These are phyloP conservation scores for Tupaia chinensis DNA, from an alignment of 2,113 vertebrate species.

Conservation along the genomic window DNA sequence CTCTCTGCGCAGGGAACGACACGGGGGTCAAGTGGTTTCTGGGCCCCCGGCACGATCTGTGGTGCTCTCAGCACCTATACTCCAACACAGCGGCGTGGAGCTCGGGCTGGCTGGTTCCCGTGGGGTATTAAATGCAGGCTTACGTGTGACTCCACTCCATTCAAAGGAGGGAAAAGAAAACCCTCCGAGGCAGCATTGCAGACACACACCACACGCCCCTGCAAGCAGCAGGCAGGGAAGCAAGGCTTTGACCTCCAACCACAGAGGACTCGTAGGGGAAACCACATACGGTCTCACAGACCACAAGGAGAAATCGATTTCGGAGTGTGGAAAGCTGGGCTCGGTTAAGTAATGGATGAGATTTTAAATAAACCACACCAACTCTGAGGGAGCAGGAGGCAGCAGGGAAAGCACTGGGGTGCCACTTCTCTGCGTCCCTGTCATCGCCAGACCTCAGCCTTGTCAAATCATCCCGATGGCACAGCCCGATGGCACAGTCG, in stretches of 20 bases:
- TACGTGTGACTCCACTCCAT: slow-evolving; percentile 76
- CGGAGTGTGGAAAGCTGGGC: slow-evolving; percentile 10
- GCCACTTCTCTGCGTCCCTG: background rate
- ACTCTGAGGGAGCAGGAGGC: background rate
- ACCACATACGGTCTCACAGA: slow-evolving; percentile 33
- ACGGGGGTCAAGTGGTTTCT: slow-evolving; percentile 69
- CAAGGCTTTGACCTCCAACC: slow-evolving; percentile 65
- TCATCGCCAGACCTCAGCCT: background rate
- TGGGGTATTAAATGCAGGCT: slow-evolving; percentile 48
- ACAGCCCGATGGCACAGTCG: background rate
- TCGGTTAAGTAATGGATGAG: background rate
- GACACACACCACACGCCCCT: slow-evolving; percentile 65
- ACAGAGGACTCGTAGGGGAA: slow-evolving; percentile 59
- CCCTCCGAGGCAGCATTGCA: slow-evolving; percentile 30
- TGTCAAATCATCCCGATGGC: background rate
- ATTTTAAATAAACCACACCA: background rate
- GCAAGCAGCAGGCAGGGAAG: slow-evolving; percentile 64
- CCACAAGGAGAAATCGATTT: slow-evolving; percentile 64
- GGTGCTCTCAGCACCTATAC: slow-evolving; percentile 58
- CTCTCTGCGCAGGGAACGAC: background rate
- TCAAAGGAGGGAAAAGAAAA: slow-evolving; percentile 74
- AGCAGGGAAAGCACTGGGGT: background rate
- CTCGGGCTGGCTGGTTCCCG: slow-evolving; percentile 42
- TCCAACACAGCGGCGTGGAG: background rate
- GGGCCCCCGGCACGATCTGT: slow-evolving; percentile 20